A percentile compares a stretch with the other conserved stretches of the same genome.
phyloP scores from a whole-genome alignment of 2,888 invertebrate species.

The Yponomeuta sedellus region DNA sequence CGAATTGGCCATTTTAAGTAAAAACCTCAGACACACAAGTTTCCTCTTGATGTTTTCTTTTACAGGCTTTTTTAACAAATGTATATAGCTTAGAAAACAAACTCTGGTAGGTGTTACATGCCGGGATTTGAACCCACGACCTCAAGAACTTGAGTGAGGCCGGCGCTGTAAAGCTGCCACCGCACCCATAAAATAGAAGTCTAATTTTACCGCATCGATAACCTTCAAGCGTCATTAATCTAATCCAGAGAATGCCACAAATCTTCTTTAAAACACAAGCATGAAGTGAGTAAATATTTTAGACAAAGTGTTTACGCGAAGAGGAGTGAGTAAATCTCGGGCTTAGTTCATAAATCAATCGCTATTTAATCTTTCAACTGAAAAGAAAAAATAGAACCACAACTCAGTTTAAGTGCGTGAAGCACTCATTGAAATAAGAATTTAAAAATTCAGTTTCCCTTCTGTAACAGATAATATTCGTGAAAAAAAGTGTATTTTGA shows the following conservation, averaged over 20 bases:
- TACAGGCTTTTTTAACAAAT: too few species aligned
- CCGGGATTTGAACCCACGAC: too few species aligned
- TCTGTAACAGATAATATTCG: background rate
- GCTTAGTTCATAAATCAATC: constrained; percentile 15
- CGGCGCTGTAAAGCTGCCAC: too few species aligned
- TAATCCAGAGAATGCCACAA: background rate
- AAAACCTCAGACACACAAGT: too few species aligned
- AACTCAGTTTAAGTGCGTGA: background rate
- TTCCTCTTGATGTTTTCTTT: too few species aligned
- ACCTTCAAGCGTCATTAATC: background rate
- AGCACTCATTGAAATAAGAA: background rate
- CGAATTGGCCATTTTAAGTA: too few species aligned
- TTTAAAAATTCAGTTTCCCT: background rate
- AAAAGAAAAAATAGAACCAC: background rate
- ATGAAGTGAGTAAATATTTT: background rate
- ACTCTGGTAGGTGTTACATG: too few species aligned
- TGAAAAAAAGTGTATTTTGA: background rate
- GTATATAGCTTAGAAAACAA: too few species aligned
- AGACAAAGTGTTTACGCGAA: constrained; percentile 13
- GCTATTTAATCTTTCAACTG: background rate
- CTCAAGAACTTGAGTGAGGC: too few species aligned
- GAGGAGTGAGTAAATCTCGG: constrained; percentile 7
- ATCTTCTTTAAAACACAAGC: constrained; percentile 4
- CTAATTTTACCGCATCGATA: background rate
- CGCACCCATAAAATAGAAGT: background rate